phyloP scores from a whole-genome alignment of 2,888 invertebrate genomes.

The Notodonta dromedarius region DNA sequence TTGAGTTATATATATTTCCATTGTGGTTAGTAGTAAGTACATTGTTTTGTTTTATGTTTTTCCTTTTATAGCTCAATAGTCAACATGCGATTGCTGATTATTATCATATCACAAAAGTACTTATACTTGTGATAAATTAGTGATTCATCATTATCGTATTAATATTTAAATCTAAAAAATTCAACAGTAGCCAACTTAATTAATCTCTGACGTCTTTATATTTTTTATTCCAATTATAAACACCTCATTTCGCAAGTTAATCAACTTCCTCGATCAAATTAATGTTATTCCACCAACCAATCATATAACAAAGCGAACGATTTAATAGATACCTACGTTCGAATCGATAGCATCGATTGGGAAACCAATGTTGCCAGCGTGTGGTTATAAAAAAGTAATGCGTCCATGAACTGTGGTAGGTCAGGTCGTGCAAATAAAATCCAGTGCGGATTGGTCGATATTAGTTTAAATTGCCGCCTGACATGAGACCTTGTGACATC shows the following conservation, averaged over 20 bases:
- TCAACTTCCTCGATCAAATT: neutral
- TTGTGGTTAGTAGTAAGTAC: no score
- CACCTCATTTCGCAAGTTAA: neutral
- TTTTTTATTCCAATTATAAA: constrained; percentile 1
- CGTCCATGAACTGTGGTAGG: constrained; percentile 2
- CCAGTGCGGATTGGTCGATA: constrained; percentile 2
- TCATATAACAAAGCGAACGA: neutral
- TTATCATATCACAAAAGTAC: neutral
- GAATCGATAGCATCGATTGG: constrained; percentile 2
- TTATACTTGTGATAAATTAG: neutral
- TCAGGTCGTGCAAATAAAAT: neutral
- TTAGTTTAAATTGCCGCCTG: constrained; percentile 2
- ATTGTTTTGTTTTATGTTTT: no score
- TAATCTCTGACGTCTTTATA: neutral
- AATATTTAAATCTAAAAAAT: neutral
- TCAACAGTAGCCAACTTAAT: neutral
- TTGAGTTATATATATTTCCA: no score
- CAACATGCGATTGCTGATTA: neutral
- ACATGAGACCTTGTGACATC: constrained; percentile 1
- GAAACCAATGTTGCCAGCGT: neutral
- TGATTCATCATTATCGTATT: neutral
- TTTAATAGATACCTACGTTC: neutral
- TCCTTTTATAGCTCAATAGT: no score
- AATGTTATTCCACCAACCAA: neutral
- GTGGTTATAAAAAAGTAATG: constrained; percentile 1